Conservation (phyloP, 2,888 invertebrate species). For the Spodoptera littoralis region DNA sequence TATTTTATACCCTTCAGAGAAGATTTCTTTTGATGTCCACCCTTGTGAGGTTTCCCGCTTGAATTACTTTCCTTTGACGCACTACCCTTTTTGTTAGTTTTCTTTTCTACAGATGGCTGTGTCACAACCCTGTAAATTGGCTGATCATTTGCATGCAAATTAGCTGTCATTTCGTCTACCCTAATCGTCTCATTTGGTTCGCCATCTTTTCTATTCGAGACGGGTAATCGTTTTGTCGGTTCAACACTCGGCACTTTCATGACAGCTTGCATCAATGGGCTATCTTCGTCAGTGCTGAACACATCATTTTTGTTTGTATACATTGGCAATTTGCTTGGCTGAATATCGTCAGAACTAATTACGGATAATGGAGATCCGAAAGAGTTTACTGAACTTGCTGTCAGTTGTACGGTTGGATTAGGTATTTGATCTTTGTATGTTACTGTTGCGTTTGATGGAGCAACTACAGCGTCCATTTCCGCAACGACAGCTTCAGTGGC, state of each 20-base stretch:
- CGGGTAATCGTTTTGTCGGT: conserved; percentile 74
- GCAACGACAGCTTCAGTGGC: conserved; percentile 80
- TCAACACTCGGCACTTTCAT: conserved; percentile 80
- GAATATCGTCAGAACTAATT: conserved; percentile 69
- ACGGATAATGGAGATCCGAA: conserved; percentile 61
- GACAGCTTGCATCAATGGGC: conserved; percentile 82
- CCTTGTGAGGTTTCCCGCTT: conserved; percentile 75
- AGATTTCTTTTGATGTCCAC: conserved; percentile 83
- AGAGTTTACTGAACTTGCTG: conserved; percentile 55
- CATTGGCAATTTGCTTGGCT: conserved; percentile 78
- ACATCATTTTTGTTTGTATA: conserved; percentile 79
- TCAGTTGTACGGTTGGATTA: conserved; percentile 64
- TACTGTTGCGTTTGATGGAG: conserved; percentile 53
- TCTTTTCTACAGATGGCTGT: conserved; percentile 81
- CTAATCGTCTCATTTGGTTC: conserved; percentile 80
- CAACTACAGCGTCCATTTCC: conserved; percentile 73
- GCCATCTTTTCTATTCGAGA: conserved; percentile 79
- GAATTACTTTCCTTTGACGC: conserved; percentile 70
- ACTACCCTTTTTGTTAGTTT: conserved; percentile 77
- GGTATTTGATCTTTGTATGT: conserved; percentile 55
- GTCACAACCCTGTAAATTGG: conserved; percentile 85
- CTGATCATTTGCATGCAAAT: conserved; percentile 84
- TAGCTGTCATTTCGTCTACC: conserved; percentile 83
- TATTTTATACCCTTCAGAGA: conserved; percentile 78
- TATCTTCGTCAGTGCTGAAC: conserved; percentile 79